Conservation (phyloP, 1,140 invertebrate genomes). For the Saccostrea echinata region DNA sequence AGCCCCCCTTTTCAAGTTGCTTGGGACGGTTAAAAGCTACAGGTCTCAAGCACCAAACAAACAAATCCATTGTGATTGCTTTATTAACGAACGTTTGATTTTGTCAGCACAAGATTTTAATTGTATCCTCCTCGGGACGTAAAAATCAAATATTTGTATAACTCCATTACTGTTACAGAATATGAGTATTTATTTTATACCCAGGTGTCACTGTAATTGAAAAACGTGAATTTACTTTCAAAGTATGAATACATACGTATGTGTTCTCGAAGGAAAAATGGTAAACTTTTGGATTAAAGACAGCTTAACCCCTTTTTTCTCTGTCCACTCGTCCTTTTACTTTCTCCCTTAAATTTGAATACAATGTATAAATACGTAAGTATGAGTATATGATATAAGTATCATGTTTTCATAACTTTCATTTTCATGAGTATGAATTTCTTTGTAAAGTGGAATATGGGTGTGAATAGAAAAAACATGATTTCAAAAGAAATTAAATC, state of each 20-base stretch:
- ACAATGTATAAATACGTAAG: no score
- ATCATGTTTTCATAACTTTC: no score
- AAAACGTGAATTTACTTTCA: background rate
- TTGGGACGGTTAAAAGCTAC: constrained; percentile 38
- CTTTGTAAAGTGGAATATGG: no score
- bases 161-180: background rate
- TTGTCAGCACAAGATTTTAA: constrained; percentile 13
- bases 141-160: constrained; percentile 14
- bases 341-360: background rate
- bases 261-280: background rate
- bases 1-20: constrained; percentile 32
- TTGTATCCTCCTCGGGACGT: background rate
- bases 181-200: constrained; percentile 17
- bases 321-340: background rate
- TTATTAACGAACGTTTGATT: constrained; percentile 35
- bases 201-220: constrained; percentile 29
- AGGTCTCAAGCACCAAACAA: constrained; percentile 38
- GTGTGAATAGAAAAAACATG: no score
- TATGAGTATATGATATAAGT: no score
- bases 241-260: background rate
- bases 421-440: no score
- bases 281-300: background rate
- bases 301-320: background rate
- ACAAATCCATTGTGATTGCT: constrained; percentile 38
- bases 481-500: background rate